Percentiles rank a stretch among this genome's conserved stretches.
Evolutionary conservation across 2,797 vertebrate species (phyloP).

Genomic region (Macroramphosus scolopax): DNA sequence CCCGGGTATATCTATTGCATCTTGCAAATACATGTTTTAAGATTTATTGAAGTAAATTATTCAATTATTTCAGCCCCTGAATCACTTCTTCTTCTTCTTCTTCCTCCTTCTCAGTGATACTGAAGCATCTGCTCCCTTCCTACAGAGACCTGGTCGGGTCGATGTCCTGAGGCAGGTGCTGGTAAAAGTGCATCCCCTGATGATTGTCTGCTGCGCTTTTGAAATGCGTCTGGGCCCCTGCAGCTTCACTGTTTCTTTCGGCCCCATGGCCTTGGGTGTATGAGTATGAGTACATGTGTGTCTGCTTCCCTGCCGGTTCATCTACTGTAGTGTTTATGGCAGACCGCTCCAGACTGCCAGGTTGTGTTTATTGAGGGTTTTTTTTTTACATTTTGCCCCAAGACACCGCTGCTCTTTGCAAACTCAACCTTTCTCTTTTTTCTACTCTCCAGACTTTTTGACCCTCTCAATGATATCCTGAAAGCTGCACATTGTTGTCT

Average conservation of each 20-base stretch:
- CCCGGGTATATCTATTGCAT: background rate
- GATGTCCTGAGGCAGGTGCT: slow-evolving; percentile 43
- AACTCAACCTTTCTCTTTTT: slow-evolving; percentile 5
- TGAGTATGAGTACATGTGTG: slow-evolving; percentile 5
- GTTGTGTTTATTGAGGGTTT: slow-evolving; percentile 58
- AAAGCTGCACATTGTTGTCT: no score
- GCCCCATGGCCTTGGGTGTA: slow-evolving; percentile 2
- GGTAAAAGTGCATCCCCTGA: slow-evolving; percentile 42
- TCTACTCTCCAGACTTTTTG: slow-evolving; percentile 2
- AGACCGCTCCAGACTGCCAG: slow-evolving; percentile 55
- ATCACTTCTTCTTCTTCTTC: slow-evolving; percentile 1
- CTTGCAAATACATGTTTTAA: background rate
- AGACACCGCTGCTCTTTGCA: slow-evolving; percentile 26
- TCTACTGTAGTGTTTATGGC: slow-evolving; percentile 32
- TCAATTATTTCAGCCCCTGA: background rate
- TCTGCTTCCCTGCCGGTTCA: slow-evolving; percentile 13
- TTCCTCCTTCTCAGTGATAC: slow-evolving; percentile 2
- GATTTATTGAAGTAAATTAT: no score
- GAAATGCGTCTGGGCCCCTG: slow-evolving; percentile 34
- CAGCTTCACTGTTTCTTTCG: slow-evolving; percentile 16
- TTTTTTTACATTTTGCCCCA: slow-evolving; percentile 41
- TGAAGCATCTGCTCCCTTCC: background rate
- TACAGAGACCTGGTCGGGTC: slow-evolving; percentile 10
- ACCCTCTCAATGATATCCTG: background rate
- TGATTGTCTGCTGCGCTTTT: slow-evolving; percentile 25